A percentile compares a stretch with the other conserved stretches of the same genome.
Evolutionary conservation across 2,113 vertebrate species (phyloP).

Genomic region (Athene noctua): DNA sequence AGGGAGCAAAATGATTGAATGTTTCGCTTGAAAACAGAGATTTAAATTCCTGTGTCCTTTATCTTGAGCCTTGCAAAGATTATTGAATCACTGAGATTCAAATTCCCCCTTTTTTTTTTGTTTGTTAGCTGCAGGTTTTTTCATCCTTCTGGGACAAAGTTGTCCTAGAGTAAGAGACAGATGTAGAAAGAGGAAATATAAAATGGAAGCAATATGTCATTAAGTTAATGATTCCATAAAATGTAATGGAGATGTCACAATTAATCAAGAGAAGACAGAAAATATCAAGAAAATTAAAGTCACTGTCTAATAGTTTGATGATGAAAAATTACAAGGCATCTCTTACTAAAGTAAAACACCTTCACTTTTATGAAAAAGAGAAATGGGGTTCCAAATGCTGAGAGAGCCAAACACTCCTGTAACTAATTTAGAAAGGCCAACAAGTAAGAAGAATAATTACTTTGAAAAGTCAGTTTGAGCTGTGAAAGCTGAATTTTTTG

Average conservation of each 20-base stretch:
- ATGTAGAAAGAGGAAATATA: not conserved
- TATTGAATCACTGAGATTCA: not conserved
- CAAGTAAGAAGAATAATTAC: not conserved
- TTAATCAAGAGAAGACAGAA: not conserved
- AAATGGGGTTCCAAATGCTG: not conserved
- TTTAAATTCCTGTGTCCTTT: not conserved
- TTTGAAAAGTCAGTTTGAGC: not conserved
- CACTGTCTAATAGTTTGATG: not conserved
- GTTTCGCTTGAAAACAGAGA: not conserved
- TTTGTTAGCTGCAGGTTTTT: not conserved
- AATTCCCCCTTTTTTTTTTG: not conserved
- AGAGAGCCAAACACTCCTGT: not conserved
- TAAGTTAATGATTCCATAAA: not conserved
- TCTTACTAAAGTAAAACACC: not conserved
- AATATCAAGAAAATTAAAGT: not conserved
- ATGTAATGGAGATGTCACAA: not conserved
- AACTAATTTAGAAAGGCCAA: not conserved
- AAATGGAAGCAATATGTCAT: not conserved
- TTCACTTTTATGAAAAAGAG: not conserved
- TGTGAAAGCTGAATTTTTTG: not conserved
- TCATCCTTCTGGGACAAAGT: not conserved
- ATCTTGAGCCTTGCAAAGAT: not conserved
- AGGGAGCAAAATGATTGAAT: not conserved
- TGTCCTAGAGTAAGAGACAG: not conserved
- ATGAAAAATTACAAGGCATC: not conserved